Evolutionary conservation across 2,113 vertebrate species (phyloP).

Genomic region (Melozone crissalis): DNA sequence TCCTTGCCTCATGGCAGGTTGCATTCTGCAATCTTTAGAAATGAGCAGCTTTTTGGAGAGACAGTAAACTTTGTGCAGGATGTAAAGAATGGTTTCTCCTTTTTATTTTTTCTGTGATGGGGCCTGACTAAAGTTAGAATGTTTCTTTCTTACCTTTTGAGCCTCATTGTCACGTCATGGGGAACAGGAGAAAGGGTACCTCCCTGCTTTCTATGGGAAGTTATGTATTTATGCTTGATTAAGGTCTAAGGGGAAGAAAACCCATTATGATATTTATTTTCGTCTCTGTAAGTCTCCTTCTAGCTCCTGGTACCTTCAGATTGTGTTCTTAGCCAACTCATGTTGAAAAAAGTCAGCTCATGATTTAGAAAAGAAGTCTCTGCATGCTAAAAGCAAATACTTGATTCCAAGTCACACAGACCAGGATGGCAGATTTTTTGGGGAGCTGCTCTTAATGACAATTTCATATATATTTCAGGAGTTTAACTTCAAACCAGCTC

Average conservation of each 20-base stretch:
- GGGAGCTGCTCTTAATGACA: neutral
- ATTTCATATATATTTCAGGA: neutral
- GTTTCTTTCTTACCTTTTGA: neutral
- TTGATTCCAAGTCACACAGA: neutral
- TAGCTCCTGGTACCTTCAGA: neutral
- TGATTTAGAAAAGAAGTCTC: neutral
- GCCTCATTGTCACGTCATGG: no score
- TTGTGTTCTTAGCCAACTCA: neutral
- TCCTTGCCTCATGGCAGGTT: neutral
- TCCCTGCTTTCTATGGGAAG: accelerated
- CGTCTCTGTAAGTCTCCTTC: neutral
- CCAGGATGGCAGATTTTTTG: neutral
- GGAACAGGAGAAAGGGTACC: neutral
- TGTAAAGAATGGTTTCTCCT: neutral
- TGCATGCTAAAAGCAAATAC: neutral
- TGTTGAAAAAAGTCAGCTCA: neutral
- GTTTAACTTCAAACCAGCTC: neutral
- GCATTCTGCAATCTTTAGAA: neutral
- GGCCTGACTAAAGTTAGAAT: neutral
- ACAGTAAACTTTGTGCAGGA: neutral
- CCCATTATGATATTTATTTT: neutral
- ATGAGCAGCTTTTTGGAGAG: neutral
- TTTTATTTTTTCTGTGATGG: neutral
- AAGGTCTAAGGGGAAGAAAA: accelerated
- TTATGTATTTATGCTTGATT: neutral